These are phyloP conservation scores for Idaea straminata DNA, from an alignment of 2,888 invertebrate genomes.

Conservation along the genomic window DNA sequence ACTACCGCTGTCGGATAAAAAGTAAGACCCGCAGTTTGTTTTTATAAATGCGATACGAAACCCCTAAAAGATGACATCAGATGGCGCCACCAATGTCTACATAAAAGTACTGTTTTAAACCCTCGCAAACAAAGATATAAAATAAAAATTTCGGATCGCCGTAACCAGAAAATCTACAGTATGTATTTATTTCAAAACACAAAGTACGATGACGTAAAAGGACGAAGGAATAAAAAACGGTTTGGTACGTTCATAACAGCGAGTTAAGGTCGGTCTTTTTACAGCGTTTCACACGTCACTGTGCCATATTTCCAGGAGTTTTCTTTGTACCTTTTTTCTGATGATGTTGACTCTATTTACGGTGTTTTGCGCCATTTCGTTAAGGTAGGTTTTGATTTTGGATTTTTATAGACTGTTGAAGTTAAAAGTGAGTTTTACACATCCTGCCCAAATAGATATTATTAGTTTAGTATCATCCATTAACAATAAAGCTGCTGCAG, in stretches of 20 bases:
- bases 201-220: slow-evolving; percentile 25
- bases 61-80: not conserved
- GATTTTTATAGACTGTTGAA: not conserved
- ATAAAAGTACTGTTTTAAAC: not conserved
- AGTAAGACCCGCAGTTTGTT: no score
- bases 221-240: slow-evolving; percentile 27
- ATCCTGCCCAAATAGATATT: no score
- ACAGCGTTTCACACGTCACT: slow-evolving; percentile 25
- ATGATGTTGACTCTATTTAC: slow-evolving; percentile 20
- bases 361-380: slow-evolving; percentile 21
- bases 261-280: slow-evolving; percentile 33
- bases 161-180: slow-evolving; percentile 7
- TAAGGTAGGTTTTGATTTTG: slow-evolving; percentile 16
- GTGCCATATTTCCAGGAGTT: slow-evolving; percentile 26
- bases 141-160: not conserved
- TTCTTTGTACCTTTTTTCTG: slow-evolving; percentile 22
- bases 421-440: no score
- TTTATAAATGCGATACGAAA: not conserved
- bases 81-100: not conserved
- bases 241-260: slow-evolving; percentile 36
- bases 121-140: not conserved
- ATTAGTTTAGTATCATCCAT: no score
- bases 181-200: slow-evolving; percentile 17
- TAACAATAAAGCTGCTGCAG: no score
- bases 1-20: no score